phyloP scores from a whole-genome alignment of 2,113 vertebrate species.

The Cyanoliseus patagonus region DNA sequence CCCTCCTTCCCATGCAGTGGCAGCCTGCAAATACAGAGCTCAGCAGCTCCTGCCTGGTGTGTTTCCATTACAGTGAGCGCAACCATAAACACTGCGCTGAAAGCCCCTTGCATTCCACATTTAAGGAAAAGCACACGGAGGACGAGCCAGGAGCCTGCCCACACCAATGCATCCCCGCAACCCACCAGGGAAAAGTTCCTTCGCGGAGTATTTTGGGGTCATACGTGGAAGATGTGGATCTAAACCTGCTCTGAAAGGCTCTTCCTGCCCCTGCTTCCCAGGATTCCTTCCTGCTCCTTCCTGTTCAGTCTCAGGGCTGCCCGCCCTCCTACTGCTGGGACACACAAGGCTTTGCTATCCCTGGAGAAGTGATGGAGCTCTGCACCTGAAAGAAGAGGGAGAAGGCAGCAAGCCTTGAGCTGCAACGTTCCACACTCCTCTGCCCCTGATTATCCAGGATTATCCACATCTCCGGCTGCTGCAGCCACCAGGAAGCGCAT shows the following conservation, averaged over 20 bases:
- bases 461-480: not conserved
- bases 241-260: not conserved
- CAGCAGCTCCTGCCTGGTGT: not conserved
- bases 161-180: not conserved
- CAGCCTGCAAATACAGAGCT: not conserved
- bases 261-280: rapidly evolving
- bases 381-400: not conserved
- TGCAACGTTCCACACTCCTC: not conserved
- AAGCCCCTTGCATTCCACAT: not conserved
- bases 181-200: not conserved
- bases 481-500: not conserved
- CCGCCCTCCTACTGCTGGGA: not conserved
- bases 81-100: not conserved
- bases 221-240: not conserved
- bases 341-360: not conserved
- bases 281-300: not conserved
- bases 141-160: not conserved
- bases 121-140: not conserved
- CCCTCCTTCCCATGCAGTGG: not conserved
- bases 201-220: not conserved
- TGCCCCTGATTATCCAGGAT: not conserved
- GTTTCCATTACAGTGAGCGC: not conserved
- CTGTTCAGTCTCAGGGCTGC: not conserved
- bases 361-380: not conserved
- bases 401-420: not conserved